Percentiles rank a stretch among this genome's conserved stretches.
Evolutionary conservation across 1,140 invertebrate species (phyloP).

Genomic region (Saccostrea cuccullata): DNA sequence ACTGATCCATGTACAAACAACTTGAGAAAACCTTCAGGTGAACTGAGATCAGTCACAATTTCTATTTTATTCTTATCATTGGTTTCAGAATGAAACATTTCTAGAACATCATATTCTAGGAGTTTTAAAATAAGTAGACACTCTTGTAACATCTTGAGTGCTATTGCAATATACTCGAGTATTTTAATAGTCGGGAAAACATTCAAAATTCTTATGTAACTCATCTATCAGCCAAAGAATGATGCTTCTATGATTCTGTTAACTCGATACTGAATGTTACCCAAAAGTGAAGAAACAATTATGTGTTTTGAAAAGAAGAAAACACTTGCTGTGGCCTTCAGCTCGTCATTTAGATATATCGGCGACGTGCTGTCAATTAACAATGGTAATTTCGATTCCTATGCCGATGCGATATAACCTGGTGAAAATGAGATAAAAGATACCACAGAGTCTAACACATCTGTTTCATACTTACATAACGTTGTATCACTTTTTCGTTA

Average conservation of each 20-base stretch:
- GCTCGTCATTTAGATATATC: too few species aligned
- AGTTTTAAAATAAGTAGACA: background rate
- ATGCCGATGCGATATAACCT: too few species aligned
- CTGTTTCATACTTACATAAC: too few species aligned
- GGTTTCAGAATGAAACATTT: background rate
- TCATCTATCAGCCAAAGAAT: background rate
- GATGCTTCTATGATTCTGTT: background rate
- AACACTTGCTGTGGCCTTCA: too few species aligned
- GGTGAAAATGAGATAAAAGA: too few species aligned
- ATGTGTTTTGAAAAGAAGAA: background rate
- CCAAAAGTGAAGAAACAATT: background rate
- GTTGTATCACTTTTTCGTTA: too few species aligned
- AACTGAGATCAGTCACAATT: background rate
- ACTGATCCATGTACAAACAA: constrained; percentile 45
- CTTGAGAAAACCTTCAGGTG: background rate
- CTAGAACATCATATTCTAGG: background rate
- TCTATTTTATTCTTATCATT: background rate
- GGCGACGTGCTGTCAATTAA: too few species aligned
- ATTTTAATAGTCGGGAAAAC: background rate
- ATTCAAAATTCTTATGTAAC: background rate
- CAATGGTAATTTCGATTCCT: too few species aligned
- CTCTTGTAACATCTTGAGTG: background rate
- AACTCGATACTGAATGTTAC: background rate
- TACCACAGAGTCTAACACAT: too few species aligned
- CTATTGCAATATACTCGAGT: background rate